Conservation (phyloP, 2,888 invertebrate genomes). For the Ochropleura plecta region DNA sequence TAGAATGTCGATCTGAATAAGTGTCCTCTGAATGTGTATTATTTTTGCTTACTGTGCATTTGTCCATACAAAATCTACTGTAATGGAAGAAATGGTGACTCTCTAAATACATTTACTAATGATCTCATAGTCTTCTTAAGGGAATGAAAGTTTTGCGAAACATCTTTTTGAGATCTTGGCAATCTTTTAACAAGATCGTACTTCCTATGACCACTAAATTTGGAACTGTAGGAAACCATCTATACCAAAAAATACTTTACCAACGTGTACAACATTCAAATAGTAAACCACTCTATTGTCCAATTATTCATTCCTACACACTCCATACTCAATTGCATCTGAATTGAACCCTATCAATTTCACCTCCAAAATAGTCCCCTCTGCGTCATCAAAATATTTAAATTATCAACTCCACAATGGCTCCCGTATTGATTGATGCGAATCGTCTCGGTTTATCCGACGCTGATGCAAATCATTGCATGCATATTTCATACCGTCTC, state of each 20-base stretch:
- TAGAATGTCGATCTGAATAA: slow-evolving; percentile 43
- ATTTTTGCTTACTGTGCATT: slow-evolving; percentile 1
- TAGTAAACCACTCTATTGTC: background rate
- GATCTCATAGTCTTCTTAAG: background rate
- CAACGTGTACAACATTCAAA: background rate
- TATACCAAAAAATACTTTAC: background rate
- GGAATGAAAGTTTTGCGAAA: background rate
- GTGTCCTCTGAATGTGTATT: slow-evolving; percentile 30
- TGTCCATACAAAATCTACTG: background rate
- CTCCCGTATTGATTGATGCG: slow-evolving; percentile 61
- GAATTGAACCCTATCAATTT: slow-evolving; percentile 40
- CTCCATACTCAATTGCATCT: background rate
- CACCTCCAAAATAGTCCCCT: slow-evolving; percentile 25
- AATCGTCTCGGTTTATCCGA: slow-evolving; percentile 51
- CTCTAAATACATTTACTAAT: slow-evolving; percentile 14
- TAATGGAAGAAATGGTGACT: background rate
- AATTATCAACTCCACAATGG: slow-evolving; percentile 47
- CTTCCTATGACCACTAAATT: background rate
- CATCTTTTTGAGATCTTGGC: background rate
- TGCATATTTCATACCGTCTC: slow-evolving; percentile 74
- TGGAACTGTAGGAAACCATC: background rate
- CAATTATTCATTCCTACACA: slow-evolving; percentile 8
- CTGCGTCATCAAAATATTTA: slow-evolving; percentile 60
- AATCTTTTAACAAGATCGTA: background rate
- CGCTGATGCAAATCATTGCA: slow-evolving; percentile 69